Base-by-base conservation (phyloP, 2,113 vertebrate genomes). In the Grallaria varia region DNA sequence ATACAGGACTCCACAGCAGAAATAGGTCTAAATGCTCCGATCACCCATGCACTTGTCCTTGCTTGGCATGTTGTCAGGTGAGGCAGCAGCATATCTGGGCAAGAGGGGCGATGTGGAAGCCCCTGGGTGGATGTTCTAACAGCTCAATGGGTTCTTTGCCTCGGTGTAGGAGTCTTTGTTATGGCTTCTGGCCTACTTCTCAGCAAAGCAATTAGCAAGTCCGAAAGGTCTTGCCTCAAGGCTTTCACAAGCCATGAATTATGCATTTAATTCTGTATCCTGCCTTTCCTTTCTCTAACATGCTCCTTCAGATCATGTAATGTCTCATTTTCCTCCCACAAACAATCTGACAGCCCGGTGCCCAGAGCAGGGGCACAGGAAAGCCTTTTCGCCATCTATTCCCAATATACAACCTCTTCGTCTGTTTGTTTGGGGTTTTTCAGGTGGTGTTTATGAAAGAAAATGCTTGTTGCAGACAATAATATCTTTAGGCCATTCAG, bases 191-290 rank as follows among this genome's bases (percentile, higher is more conserved):
- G 84, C 84, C 84, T 95, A 35, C 52, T 84, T 92, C 93, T 96
- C 74, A 85, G 84, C 63, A 87, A 75, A 89, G 91, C 84, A 94
- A 91, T 95, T 94, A 92, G 74, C 55, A 89, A 87, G 82, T 92
- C 87, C 49, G 0, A 95, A 94, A 94, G 91, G 81, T 76, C 80
- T 93, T 95, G 89, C 85, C 90, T 93, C 35, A 77, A 81, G 84
- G 90, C 73, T 92, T 89, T 94, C 42, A 66, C 55, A 90, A 52
- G 18, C 47, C 55, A 69, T 91, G 91, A 94, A 94, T 96, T 92
- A 95, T 86, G 45, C 63, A 92, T 92, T 89, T 89, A 83, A 24
- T 73, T 90, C 90, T 71, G 45, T 62, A 40, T 69, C 66, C 62
- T 84, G 63, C 56, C 42, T 89, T 60, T 91, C 37, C 42, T 93